Conservation (phyloP, 2,113 vertebrate species). For the Trochalopteron elliotii region DNA sequence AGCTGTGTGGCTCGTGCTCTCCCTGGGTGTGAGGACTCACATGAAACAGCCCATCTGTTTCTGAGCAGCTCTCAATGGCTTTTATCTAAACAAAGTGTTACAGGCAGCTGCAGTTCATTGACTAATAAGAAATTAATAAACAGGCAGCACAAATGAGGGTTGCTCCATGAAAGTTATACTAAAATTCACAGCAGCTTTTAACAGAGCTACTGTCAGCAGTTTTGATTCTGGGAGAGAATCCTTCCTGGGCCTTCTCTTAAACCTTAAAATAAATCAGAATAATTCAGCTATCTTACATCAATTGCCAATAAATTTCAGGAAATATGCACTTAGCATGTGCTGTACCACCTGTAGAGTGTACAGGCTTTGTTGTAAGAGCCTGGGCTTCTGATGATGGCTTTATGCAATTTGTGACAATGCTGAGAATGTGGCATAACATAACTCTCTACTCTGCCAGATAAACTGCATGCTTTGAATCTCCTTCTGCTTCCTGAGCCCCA, state of each 20-base stretch:
- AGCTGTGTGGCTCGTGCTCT: not conserved
- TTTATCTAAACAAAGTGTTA: not conserved
- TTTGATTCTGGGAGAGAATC: not conserved
- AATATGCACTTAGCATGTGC: rapidly evolving
- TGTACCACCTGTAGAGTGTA: not conserved
- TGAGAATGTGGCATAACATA: not conserved
- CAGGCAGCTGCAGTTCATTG: not conserved
- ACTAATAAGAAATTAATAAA: not conserved
- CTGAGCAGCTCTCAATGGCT: not conserved
- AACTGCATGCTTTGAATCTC: not conserved
- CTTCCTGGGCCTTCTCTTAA: not conserved
- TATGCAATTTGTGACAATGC: not conserved
- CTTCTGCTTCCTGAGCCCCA: not conserved
- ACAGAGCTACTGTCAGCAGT: not conserved
- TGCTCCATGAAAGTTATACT: not conserved
- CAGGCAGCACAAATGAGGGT: not conserved
- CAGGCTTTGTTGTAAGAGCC: not conserved
- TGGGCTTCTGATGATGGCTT: not conserved
- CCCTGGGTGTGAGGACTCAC: not conserved
- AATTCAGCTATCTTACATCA: not conserved
- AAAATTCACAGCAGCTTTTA: not conserved
- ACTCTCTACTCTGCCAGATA: not conserved
- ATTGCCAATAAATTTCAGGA: not conserved
- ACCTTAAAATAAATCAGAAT: not conserved
- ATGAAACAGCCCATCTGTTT: not conserved